A percentile compares a stretch with the other conserved stretches of the same genome.
Evolutionary conservation across 2,888 invertebrate species (phyloP).

Genomic region (Heteromyza rotundicornis): DNA sequence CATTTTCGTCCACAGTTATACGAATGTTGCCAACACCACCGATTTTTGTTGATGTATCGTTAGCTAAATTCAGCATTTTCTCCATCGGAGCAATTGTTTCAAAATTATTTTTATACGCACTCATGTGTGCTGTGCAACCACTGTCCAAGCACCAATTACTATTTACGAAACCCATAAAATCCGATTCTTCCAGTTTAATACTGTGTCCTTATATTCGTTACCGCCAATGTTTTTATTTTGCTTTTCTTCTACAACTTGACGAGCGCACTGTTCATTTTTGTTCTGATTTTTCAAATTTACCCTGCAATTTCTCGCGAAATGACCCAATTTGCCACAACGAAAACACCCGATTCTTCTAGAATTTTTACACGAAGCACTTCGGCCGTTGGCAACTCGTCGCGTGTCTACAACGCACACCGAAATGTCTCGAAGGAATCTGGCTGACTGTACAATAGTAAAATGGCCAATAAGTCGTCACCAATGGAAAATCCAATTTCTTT

Average conservation of each 20-base stretch:
- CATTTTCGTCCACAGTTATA: not conserved
- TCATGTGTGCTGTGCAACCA: constrained; percentile 12
- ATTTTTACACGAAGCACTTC: not conserved
- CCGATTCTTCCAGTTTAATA: not conserved
- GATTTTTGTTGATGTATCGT: not conserved
- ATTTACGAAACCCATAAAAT: not conserved
- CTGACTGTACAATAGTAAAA: not conserved
- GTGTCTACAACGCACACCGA: not conserved
- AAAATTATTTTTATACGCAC: constrained; percentile 2
- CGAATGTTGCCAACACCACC: not conserved
- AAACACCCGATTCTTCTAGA: not conserved
- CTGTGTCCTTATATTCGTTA: too few species aligned
- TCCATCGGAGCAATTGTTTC: not conserved
- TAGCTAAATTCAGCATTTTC: not conserved
- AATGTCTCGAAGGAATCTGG: not conserved
- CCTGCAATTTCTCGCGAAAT: constrained; percentile 6
- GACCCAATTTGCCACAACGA: constrained; percentile 8
- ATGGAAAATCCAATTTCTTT: too few species aligned
- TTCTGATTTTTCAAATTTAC: not conserved
- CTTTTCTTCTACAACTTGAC: not conserved
- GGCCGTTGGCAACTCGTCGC: not conserved
- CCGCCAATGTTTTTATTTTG: not conserved
- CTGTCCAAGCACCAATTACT: constrained; percentile 11
- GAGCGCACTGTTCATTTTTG: not conserved
- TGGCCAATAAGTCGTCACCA: constrained; percentile 5